A percentile compares a stretch with the other conserved stretches of the same genome.
Conservation (phyloP, 2,888 invertebrate species). For the Conomelus anceps region DNA sequence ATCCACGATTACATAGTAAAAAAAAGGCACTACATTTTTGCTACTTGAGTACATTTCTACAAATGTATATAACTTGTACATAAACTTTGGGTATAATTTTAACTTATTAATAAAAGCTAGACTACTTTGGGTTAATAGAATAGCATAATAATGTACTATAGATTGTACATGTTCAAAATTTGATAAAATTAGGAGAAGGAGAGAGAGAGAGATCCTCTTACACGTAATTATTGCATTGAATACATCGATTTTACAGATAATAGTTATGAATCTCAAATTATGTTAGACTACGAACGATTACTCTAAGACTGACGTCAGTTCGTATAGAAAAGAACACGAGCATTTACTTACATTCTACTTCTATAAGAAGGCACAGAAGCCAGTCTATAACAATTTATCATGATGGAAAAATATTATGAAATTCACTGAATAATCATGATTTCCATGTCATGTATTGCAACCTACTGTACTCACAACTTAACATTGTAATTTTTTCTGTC, state of each 20-base stretch:
- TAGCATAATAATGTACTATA: not conserved
- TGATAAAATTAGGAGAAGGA: not conserved
- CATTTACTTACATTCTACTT: not conserved
- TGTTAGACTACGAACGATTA: not conserved
- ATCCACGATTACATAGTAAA: no score
- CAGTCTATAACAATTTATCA: not conserved
- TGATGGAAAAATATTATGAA: no score
- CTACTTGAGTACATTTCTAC: not conserved
- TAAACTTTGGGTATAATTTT: not conserved
- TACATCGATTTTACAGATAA: not conserved
- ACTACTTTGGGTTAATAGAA: not conserved
- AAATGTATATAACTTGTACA: no score
- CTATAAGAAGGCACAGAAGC: not conserved
- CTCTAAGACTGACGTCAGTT: not conserved
- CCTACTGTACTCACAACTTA: no score
- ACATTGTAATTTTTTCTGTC: no score
- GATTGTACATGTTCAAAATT: not conserved
- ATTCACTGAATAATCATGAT: not conserved
- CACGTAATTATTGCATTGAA: not conserved
- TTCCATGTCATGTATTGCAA: no score
- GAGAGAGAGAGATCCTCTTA: not conserved
- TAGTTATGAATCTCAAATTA: not conserved
- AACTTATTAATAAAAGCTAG: not conserved
- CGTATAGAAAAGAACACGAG: no score
- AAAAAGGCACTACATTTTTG: not conserved